These are phyloP conservation scores for Novumbra hubbsi DNA, from an alignment of 2,797 vertebrate species.

Conservation along the genomic window DNA sequence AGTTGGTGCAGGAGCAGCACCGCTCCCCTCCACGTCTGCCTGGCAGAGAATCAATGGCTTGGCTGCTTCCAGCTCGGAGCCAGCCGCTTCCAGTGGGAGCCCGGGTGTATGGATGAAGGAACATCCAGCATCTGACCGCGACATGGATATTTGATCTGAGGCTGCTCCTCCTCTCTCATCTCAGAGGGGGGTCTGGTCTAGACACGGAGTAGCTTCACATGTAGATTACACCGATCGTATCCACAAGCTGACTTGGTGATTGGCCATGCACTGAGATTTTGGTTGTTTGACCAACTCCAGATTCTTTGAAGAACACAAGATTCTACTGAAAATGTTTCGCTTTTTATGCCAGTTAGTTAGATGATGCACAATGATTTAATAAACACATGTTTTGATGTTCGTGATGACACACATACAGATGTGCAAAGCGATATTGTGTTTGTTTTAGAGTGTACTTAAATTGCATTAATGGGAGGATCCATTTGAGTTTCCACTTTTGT, in stretches of 20 bases:
- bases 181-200: slow-evolving; percentile 20
- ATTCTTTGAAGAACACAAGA: slow-evolving; percentile 14
- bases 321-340: not conserved
- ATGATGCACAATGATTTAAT: not conserved
- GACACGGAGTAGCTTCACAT: slow-evolving; percentile 11
- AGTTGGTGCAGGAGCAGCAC: not conserved
- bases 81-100: slow-evolving; percentile 16
- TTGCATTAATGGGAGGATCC: too few species aligned
- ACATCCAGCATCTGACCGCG: slow-evolving; percentile 34
- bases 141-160: slow-evolving; percentile 59
- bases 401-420: not conserved
- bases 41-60: slow-evolving; percentile 42
- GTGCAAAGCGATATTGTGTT: not conserved
- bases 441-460: not conserved
- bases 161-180: slow-evolving; percentile 17
- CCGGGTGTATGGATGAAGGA: slow-evolving; percentile 51
- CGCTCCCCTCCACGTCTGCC: not conserved
- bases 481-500: too few species aligned
- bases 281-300: not conserved
- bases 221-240: slow-evolving; percentile 18
- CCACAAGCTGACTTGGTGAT: slow-evolving; percentile 3
- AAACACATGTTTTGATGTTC: not conserved
- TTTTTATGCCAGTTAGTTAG: not conserved
- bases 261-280: slow-evolving; percentile 6
- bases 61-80: slow-evolving; percentile 14